Percentiles rank a stretch among this genome's conserved stretches.
phyloP scores from a whole-genome alignment of 2,797 vertebrate species.

The Pipistrellus nathusii region DNA sequence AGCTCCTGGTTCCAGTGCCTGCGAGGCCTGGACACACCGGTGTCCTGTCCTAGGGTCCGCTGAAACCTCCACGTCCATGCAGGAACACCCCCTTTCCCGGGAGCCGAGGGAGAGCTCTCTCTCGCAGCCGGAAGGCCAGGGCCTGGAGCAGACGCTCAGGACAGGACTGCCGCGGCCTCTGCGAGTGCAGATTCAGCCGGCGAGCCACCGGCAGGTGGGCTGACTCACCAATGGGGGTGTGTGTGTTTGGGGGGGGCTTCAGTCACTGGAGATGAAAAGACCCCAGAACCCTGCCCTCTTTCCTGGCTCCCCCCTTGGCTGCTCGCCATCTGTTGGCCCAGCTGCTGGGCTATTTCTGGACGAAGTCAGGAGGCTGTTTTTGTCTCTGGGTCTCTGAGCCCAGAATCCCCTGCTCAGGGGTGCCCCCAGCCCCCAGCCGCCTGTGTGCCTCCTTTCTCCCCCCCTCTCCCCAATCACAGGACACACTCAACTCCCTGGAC shows the following conservation, averaged over 20 bases:
- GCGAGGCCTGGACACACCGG: background rate
- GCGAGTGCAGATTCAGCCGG: background rate
- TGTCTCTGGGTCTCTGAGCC: constrained; percentile 39
- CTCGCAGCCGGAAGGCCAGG: background rate
- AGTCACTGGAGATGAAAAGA: constrained; percentile 23
- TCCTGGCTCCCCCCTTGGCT: constrained; percentile 39
- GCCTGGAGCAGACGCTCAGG: background rate
- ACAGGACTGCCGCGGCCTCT: background rate
- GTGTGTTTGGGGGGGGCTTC: background rate
- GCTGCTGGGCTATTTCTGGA: constrained; percentile 64
- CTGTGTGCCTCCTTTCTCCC: background rate
- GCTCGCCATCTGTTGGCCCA: background rate
- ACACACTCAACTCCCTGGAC: background rate
- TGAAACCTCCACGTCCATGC: background rate
- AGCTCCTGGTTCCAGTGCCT: background rate
- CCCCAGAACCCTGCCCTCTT: background rate
- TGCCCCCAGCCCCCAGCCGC: background rate
- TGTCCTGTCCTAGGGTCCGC: background rate
- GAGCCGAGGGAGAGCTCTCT: background rate
- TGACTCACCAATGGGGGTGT: background rate
- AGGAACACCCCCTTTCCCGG: background rate
- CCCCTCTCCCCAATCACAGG: background rate
- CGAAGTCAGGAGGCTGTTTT: constrained; percentile 40
- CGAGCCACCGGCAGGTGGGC: background rate
- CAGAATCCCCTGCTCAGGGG: background rate